Base-by-base conservation (phyloP, 2,797 vertebrate species). In the Microchirus variegatus region DNA sequence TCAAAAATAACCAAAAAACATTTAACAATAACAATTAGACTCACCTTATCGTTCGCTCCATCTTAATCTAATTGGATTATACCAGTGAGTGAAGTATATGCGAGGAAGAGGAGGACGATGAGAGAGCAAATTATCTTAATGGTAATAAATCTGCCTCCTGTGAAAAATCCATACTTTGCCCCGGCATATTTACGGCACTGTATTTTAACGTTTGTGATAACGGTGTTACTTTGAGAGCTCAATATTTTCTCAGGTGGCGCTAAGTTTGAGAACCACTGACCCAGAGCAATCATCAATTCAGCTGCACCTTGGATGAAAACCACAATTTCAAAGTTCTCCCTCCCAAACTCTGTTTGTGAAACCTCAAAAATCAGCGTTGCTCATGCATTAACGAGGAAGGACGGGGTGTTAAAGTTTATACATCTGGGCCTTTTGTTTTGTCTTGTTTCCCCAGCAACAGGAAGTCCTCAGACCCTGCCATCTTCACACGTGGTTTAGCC, bases 371-470 rank as follows among this genome's bases (percentile, higher is more conserved):
- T 65, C 73, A 70, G 67, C 62, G 82, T 70, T 78, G 70, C 58
- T 68, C 37, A 63, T 79, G 70, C 75, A 73, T 81, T 83, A 80
- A 76, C 74, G 77, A 72, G 73, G 69, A 81, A 59, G 73, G 74
- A 83, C 74, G 80, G 68, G 70, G 77, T 75, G 80, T 79, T 81
- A 75, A 80, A 78, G 86, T 87, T 86, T 77, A 77, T 87, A 67
- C 78, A 79, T 84, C 75, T 75, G 77, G 80, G 84, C 74, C 81
- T 81, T 82, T 85, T 87, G 78, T 87, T 80, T 82, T 75, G 79
- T 86, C 68, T 80, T 80, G 84, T 85, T 79, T 82, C 76, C 67
- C 66, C 78, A 72, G 77, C 78, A 85, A 87, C 73, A 64, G 75
- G 79, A 78, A 86, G 67, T 78, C 85, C 72, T 88, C 78, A 80